These are phyloP conservation scores for Saccopteryx leptura DNA, from an alignment of 2,113 vertebrate species.

Conservation along the genomic window DNA sequence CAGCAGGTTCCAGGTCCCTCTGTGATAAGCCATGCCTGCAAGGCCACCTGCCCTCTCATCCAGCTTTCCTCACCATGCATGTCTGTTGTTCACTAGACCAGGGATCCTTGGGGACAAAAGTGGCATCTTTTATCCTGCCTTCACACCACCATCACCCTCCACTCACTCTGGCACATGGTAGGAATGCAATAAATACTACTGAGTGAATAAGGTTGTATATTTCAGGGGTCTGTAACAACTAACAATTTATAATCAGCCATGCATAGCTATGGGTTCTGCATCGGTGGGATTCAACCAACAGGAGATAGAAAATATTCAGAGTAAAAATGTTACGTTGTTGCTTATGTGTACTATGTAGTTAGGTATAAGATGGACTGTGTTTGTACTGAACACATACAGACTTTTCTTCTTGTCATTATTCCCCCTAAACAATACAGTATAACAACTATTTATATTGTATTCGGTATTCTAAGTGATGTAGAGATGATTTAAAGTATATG, in stretches of 20 bases:
- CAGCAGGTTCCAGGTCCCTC: not conserved
- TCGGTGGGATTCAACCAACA: not conserved
- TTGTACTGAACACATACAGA: not conserved
- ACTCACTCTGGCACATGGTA: not conserved
- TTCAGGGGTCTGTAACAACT: conserved; percentile 3
- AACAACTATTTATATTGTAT: not conserved
- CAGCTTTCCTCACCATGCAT: not conserved
- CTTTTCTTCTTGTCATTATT: not conserved
- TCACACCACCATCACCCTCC: not conserved
- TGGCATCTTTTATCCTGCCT: not conserved
- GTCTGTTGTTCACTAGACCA: not conserved
- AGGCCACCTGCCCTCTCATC: not conserved
- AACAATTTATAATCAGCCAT: not conserved
- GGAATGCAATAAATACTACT: conserved; percentile 18
- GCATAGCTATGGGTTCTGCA: not conserved
- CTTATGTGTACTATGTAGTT: not conserved
- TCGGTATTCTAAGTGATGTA: not conserved
- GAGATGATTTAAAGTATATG: not conserved
- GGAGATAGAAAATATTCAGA: not conserved
- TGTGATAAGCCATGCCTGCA: not conserved
- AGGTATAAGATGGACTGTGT: not conserved
- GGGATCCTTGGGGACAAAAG: not conserved
- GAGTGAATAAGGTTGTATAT: not conserved
- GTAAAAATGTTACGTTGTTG: not conserved
- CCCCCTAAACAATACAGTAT: not conserved